Percentiles rank a stretch among this genome's conserved stretches.
Evolutionary conservation across 2,888 invertebrate species (phyloP).

Genomic region (Drosophila peninsularis): DNA sequence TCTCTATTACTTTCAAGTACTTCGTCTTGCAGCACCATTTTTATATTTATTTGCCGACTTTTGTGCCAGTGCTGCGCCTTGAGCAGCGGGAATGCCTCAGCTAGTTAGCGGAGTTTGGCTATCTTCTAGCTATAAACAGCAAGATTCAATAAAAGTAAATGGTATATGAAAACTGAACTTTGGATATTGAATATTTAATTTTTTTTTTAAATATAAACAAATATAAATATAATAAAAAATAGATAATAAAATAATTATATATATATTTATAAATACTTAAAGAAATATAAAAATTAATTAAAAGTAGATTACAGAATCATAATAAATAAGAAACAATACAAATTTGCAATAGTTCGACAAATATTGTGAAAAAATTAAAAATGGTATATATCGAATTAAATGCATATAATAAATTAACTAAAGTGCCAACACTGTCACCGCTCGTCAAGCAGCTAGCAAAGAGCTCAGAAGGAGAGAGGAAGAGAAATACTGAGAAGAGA

Average conservation of each 20-base stretch:
- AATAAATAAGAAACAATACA: too few species aligned
- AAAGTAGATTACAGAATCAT: too few species aligned
- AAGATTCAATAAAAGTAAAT: background rate
- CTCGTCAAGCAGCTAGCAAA: background rate
- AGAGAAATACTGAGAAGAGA: background rate
- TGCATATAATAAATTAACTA: too few species aligned
- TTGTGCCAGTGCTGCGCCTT: conserved; percentile 13
- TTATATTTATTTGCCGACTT: conserved; percentile 31
- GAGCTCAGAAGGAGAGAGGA: background rate
- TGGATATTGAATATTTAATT: background rate
- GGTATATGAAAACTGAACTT: background rate
- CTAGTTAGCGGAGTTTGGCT: background rate
- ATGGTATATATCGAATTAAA: too few species aligned
- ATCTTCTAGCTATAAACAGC: background rate
- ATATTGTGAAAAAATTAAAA: too few species aligned
- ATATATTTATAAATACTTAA: too few species aligned
- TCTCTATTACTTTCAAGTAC: conserved; percentile 61
- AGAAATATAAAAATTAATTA: too few species aligned
- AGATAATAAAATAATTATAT: too few species aligned
- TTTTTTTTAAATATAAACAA: too few species aligned
- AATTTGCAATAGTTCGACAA: too few species aligned
- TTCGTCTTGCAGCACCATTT: conserved; percentile 29
- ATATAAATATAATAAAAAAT: background rate
- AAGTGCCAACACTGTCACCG: background rate
- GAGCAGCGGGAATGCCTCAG: background rate